These are phyloP conservation scores for Tetraneura akinire DNA, from an alignment of 1,140 invertebrate genomes.

Conservation along the genomic window DNA sequence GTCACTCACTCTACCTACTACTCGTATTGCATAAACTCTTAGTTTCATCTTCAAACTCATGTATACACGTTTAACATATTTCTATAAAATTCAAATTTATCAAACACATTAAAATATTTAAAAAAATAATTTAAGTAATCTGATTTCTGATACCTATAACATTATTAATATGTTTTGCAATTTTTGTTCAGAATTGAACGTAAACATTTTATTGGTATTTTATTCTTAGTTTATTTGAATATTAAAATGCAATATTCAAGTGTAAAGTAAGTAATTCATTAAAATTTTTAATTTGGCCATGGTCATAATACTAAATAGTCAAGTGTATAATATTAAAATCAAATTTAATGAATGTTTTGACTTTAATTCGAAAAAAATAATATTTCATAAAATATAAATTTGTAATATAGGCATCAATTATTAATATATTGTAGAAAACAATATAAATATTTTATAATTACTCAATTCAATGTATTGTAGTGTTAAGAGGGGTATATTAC, in stretches of 20 bases:
- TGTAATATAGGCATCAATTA: too few relatives aligned
- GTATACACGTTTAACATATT: neutral
- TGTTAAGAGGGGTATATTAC: neutral
- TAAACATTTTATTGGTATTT: too few relatives aligned
- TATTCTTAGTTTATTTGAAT: neutral
- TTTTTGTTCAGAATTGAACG: too few relatives aligned
- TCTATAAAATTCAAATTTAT: too few relatives aligned
- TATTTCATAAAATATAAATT: too few relatives aligned
- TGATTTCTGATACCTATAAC: too few relatives aligned
- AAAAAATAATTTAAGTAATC: neutral
- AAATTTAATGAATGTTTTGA: neutral
- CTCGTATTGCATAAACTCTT: neutral
- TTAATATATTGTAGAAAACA: too few relatives aligned
- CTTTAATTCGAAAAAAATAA: neutral
- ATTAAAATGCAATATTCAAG: neutral
- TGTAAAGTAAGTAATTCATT: neutral
- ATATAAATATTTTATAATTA: neutral
- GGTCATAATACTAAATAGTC: slow-evolving; percentile 4
- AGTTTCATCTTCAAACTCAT: neutral
- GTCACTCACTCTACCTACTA: too few relatives aligned
- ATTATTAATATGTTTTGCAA: too few relatives aligned
- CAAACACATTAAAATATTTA: neutral
- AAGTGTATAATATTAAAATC: neutral
- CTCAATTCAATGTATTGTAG: neutral
- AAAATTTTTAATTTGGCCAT: neutral